Conservation (phyloP, 2,888 invertebrate species). For the Papilio gigon region DNA sequence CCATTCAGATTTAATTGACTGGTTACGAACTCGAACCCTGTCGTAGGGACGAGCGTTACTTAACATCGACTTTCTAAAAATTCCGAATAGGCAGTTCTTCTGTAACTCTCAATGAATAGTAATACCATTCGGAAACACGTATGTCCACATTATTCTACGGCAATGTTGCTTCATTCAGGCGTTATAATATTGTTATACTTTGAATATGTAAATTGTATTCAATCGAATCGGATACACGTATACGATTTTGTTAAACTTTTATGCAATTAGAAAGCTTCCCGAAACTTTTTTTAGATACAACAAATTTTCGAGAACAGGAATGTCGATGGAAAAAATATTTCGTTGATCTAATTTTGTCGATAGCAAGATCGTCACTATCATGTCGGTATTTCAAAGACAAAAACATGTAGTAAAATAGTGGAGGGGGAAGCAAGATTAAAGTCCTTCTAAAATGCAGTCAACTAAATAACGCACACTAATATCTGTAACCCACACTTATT, state of each 20-base stretch:
- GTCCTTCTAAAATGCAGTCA: constrained; percentile 77
- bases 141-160: constrained; percentile 36
- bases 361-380: constrained; percentile 59
- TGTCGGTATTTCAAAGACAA: constrained; percentile 72
- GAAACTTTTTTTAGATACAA: constrained; percentile 1
- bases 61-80: constrained; percentile 79
- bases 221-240: constrained; percentile 7
- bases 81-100: constrained; percentile 69
- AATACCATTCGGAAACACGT: constrained; percentile 61
- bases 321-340: not conserved
- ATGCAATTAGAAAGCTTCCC: not conserved
- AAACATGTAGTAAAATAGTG: constrained; percentile 66
- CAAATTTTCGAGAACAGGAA: constrained; percentile 27
- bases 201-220: constrained; percentile 31
- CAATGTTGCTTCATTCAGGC: constrained; percentile 30
- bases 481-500: constrained; percentile 64
- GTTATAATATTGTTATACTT: constrained; percentile 33
- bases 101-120: constrained; percentile 58
- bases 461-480: constrained; percentile 67
- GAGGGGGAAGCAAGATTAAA: constrained; percentile 69
- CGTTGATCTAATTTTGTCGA: constrained; percentile 54
- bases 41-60: constrained; percentile 76
- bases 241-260: constrained; percentile 4
- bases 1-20: constrained; percentile 81
- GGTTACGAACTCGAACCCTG: constrained; percentile 79